phyloP scores from a whole-genome alignment of 2,888 invertebrate species.

The Agrochola litura region DNA sequence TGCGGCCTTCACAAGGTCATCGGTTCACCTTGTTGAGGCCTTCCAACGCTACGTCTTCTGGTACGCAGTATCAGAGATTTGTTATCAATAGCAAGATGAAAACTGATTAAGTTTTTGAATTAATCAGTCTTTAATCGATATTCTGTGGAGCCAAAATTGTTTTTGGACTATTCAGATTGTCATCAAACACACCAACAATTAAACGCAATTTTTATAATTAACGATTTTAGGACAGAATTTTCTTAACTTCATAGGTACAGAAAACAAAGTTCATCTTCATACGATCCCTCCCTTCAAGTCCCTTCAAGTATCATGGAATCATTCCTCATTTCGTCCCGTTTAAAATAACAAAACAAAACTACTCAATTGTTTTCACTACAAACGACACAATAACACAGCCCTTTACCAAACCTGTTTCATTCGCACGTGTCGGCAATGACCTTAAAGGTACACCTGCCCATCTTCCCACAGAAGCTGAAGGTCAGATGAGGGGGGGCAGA shows the following conservation, averaged over 20 bases:
- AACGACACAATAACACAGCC: conserved; percentile 16
- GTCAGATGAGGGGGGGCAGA: conserved; percentile 54
- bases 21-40: too few relatives aligned
- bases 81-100: too few relatives aligned
- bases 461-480: conserved; percentile 61
- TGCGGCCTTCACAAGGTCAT: too few relatives aligned
- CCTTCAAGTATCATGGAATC: background rate
- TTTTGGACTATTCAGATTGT: too few relatives aligned
- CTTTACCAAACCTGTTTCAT: conserved; percentile 36
- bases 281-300: background rate
- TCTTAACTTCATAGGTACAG: too few relatives aligned
- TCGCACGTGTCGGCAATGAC: conserved; percentile 48
- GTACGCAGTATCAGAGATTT: too few relatives aligned
- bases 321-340: background rate
- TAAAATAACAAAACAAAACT: conserved; percentile 15
- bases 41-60: too few relatives aligned
- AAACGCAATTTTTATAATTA: background rate
- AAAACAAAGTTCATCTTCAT: background rate
- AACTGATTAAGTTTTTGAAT: too few relatives aligned
- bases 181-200: background rate
- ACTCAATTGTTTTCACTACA: conserved; percentile 2
- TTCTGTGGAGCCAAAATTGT: too few relatives aligned
- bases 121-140: too few relatives aligned
- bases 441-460: conserved; percentile 48
- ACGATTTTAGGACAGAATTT: background rate